Evolutionary conservation across 2,113 vertebrate genomes (phyloP), one percentile per base, ranked within the genome.

Genomic region (Uria lomvia): DNA sequence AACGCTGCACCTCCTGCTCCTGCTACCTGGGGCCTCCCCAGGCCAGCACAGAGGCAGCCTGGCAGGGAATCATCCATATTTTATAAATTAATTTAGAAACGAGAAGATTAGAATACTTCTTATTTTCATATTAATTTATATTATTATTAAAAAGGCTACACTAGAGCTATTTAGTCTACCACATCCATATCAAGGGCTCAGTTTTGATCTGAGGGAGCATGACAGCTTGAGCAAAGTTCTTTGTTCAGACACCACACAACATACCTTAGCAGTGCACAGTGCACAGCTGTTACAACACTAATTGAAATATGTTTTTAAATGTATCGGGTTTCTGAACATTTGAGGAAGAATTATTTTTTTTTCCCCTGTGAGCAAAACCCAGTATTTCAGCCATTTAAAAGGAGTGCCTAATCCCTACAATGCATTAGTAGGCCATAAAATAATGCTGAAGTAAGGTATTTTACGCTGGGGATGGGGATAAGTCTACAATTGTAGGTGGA

Each of bases 301-400:
- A 96, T 97, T 94, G 93, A 96, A 96, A 97, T 88, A 97, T 94
- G 94, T 95, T 97, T 97, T 94, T n/a, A 93, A 93, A 97, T 50
- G 86, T 92, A 96, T 96, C 56, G 0, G 75, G 80, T 97, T 96
- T 92, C 95, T 0, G 67, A 82, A 92, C 78, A 80, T 96, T 96
- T 88, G 94, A 17, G 4, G 87, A 86, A 82, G 66, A 91, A 94
- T 79, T 78, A 43, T 80, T 86, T 60, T 71, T 71, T 34, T 34
- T 43, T 32, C 30, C 58, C 58, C 60, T 2, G 2, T 56, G 81
- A 68, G 87, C 71, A 94, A 94, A 90, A 8, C 42, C 23, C 19
- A 19, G 27, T 22, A 59, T 83, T 95, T 92, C 85, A 88, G 56
- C 34, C 81, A 1, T 78, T 82, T 56, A 38, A 82, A 92, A 90